phyloP scores from a whole-genome alignment of 2,888 invertebrate genomes.

The Conomelus anceps region DNA sequence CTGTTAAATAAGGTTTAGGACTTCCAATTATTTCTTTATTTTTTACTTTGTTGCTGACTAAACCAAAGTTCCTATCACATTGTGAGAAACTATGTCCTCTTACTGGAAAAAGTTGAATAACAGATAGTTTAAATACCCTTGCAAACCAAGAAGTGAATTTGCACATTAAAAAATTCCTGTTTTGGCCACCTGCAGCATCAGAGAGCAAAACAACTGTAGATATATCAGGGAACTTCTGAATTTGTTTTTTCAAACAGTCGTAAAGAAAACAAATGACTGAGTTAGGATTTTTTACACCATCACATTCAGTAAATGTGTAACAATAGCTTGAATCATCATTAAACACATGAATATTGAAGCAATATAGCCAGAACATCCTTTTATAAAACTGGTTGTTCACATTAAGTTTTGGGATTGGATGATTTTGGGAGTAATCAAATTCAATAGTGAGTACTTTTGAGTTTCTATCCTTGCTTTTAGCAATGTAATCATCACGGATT shows the following conservation, averaged over 20 bases:
- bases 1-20: slow-evolving; percentile 1
- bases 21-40: slow-evolving; percentile 5
- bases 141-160: neutral
- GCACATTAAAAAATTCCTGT: neutral
- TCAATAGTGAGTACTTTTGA: slow-evolving; percentile 14
- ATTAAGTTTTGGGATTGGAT: no score
- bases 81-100: no score
- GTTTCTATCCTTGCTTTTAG: slow-evolving; percentile 15
- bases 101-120: neutral
- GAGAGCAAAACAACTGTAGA: neutral
- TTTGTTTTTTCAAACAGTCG: neutral
- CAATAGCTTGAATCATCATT: slow-evolving; percentile 8
- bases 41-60: neutral
- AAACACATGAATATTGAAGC: no score
- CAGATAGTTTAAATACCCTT: neutral
- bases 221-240: neutral
- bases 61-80: neutral
- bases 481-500: slow-evolving; percentile 18
- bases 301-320: slow-evolving; percentile 8
- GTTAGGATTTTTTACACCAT: slow-evolving; percentile 6
- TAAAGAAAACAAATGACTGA: neutral
- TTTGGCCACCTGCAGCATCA: neutral
- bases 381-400: no score
- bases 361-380: no score
- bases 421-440: no score